phyloP scores from a whole-genome alignment of 2,113 vertebrate species.

The Anthoscopus minutus region DNA sequence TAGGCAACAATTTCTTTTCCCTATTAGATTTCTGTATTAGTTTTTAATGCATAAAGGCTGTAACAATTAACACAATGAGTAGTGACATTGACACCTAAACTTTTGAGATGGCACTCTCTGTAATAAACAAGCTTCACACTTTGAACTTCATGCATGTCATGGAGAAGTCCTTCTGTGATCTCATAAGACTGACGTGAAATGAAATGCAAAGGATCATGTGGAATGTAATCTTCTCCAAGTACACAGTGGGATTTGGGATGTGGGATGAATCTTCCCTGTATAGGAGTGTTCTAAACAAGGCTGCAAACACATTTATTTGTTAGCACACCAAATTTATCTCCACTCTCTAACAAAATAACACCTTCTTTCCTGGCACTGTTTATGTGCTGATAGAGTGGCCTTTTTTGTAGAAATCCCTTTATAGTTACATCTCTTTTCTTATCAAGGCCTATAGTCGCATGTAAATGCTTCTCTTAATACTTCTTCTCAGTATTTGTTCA shows the following conservation, averaged over 20 bases:
- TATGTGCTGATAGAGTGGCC: not conserved
- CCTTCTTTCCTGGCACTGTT: not conserved
- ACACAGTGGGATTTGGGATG: not conserved
- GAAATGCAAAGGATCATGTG: not conserved
- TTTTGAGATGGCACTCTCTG: not conserved
- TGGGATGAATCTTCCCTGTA: not conserved
- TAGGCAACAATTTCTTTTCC: not conserved
- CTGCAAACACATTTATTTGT: not conserved
- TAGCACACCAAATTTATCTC: not conserved
- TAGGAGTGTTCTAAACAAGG: not conserved
- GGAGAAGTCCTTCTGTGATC: not conserved
- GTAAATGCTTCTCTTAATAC: not conserved
- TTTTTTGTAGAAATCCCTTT: not conserved
- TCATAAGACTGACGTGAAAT: not conserved
- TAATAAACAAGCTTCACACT: not conserved
- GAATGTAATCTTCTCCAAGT: not conserved
- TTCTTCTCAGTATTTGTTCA: not conserved
- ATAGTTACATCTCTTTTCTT: not conserved
- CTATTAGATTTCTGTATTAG: not conserved
- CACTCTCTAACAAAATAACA: not conserved
- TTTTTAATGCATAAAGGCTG: not conserved
- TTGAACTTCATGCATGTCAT: not conserved
- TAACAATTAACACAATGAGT: not conserved
- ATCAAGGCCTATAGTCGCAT: not conserved
- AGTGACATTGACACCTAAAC: not conserved